Base-by-base conservation (phyloP, 2,113 vertebrate species). In the Peromyscus leucopus region DNA sequence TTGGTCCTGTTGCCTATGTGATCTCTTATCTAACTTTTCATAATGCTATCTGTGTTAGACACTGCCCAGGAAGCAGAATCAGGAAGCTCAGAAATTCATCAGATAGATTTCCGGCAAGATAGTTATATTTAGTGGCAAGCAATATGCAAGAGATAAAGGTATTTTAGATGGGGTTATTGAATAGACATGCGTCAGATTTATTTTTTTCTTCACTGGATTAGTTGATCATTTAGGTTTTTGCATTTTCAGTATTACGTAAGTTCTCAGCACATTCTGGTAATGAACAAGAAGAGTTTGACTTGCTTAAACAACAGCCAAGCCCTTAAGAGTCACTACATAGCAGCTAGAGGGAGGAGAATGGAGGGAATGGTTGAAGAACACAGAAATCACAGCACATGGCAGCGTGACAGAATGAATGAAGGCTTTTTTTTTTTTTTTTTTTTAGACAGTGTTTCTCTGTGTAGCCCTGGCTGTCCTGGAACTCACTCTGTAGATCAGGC, bases 131-230 rank as follows among this genome's bases (percentile, higher is more conserved):
- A 71, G 36, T 74, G 9, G 36, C 10, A 51, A n/a, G 51, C 86
- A 31, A 72, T 8, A 79, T 21, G 55, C 46, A 97, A 85, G 31
- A 86, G 59, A 55, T 71, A 76, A 93, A 67, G 67, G 17, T 95
- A 46, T 76, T 33, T 84, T 42, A 42, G n/a, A 28, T 13, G 36
- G 74, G 59, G 84, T 36, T 90, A 74, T 39, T 91, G 74, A 93
- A 26, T 10, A 84, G 26, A 8, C 33, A 94, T 36, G 21, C 17
- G 57, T 65, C 8, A 57, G 55, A 46, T 79, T 92, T 78, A 87
- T 12, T 80, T 92, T 92, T 21, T 90, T 92, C 48, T 89, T 92
- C 91, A 51, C 55, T 96, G 46, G 26, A 28, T n/a, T 90, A 89
- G 28, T 92, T 76, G 57, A 19, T 39, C 36, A 11, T 76, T 88